These are phyloP conservation scores for Drosophila sp. DNA, from an alignment of 1,140 invertebrate species.

Conservation along the genomic window DNA sequence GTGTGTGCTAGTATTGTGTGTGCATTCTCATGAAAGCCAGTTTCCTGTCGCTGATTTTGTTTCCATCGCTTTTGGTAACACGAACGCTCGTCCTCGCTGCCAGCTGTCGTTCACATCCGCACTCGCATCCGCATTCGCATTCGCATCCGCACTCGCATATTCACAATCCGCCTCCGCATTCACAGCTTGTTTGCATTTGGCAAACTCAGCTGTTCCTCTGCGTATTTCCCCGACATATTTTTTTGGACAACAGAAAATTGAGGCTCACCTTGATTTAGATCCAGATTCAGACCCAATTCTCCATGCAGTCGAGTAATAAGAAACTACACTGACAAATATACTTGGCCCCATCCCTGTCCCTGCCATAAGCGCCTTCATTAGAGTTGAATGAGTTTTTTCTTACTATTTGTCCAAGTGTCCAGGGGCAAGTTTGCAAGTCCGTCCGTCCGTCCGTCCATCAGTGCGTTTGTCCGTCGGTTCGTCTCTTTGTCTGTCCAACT, in stretches of 20 bases:
- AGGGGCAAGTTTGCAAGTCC: constrained; percentile 8
- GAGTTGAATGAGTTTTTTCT: constrained; percentile 43
- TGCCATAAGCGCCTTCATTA: constrained; percentile 12
- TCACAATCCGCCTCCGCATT: constrained; percentile 1
- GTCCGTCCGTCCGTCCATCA: neutral
- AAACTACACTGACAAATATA: constrained; percentile 32
- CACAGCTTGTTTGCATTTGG: constrained; percentile 28
- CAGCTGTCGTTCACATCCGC: constrained; percentile 52
- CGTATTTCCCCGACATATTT: constrained; percentile 7
- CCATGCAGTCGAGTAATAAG: neutral
- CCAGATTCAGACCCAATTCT: constrained; percentile 3
- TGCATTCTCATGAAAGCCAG: constrained; percentile 33
- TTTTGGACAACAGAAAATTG: constrained; percentile 6
- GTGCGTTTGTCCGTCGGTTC: neutral
- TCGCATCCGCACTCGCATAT: constrained; percentile 2
- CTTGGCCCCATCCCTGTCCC: constrained; percentile 16
- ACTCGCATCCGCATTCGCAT: neutral
- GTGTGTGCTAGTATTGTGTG: constrained; percentile 30
- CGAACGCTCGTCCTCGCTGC: constrained; percentile 34
- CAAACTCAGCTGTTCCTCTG: constrained; percentile 1
- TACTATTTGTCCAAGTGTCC: constrained; percentile 5
- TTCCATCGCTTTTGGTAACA: constrained; percentile 40
- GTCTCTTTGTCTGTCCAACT: constrained; percentile 12
- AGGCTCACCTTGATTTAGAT: constrained; percentile 2
- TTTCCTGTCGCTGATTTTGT: constrained; percentile 70